Evolutionary conservation across 2,113 vertebrate genomes (phyloP).

Genomic region (Diglossa brunneiventris): DNA sequence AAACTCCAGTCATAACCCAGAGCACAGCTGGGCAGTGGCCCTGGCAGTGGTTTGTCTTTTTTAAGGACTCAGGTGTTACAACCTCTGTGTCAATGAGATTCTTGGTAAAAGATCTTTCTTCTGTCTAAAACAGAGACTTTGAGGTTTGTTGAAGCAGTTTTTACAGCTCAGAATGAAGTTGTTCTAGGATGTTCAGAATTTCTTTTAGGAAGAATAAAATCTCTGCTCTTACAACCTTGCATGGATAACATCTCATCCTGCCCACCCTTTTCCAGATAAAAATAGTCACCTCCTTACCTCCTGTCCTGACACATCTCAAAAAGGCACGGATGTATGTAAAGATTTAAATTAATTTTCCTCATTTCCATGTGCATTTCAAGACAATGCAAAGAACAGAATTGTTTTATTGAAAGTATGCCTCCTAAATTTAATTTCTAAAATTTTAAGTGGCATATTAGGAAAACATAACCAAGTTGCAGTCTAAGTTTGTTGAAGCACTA

Average conservation of each 20-base stretch:
- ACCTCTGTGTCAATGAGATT: not conserved
- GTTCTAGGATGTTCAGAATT: not conserved
- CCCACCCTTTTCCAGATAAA: rapidly evolving
- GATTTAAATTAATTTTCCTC: not conserved
- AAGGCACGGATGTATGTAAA: not conserved
- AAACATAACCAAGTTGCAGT: not conserved
- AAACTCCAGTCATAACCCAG: not conserved
- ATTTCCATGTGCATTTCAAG: not conserved
- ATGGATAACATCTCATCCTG: not conserved
- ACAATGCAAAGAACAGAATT: not conserved
- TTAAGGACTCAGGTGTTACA: not conserved
- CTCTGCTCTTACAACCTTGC: not conserved
- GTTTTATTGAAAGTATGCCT: not conserved
- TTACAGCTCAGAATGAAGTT: not conserved
- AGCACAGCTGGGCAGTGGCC: too few relatives aligned
- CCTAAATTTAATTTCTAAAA: not conserved
- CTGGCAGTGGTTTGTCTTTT: not conserved
- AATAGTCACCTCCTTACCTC: not conserved
- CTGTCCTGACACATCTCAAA: not conserved
- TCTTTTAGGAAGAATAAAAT: not conserved
- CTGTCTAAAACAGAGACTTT: not conserved
- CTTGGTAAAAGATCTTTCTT: not conserved
- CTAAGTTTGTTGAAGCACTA: not conserved
- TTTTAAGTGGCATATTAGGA: not conserved
- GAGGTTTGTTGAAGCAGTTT: not conserved